Conservation (phyloP, 2,888 invertebrate species). For the Chironomus tentans region DNA sequence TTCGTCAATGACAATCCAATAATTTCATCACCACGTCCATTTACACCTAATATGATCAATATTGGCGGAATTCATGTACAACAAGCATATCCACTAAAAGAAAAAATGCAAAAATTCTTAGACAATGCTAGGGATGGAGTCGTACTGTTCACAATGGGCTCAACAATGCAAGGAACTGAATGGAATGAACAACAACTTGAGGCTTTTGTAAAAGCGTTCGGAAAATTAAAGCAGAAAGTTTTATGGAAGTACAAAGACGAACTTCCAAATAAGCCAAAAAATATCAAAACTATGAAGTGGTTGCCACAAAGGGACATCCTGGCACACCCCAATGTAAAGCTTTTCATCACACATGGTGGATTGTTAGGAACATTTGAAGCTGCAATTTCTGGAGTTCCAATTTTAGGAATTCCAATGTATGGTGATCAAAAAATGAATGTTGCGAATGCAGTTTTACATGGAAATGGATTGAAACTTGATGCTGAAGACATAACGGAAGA, state of each 20-base stretch:
- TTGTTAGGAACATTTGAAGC: constrained; percentile 44
- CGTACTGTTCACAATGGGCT: constrained; percentile 37
- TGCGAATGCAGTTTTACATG: constrained; percentile 32
- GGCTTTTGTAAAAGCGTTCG: constrained; percentile 8
- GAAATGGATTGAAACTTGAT: constrained; percentile 36
- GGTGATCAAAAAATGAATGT: constrained; percentile 39
- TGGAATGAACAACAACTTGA: constrained; percentile 7
- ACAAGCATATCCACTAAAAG: neutral
- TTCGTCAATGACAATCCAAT: constrained; percentile 26
- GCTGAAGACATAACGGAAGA: constrained; percentile 32
- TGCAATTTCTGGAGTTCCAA: constrained; percentile 40
- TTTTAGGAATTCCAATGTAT: constrained; percentile 40
- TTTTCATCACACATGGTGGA: constrained; percentile 48
- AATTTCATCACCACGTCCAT: constrained; percentile 25
- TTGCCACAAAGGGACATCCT: constrained; percentile 40
- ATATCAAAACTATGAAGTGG: constrained; percentile 38
- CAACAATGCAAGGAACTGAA: constrained; percentile 13
- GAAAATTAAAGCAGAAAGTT: constrained; percentile 26
- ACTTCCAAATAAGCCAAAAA: constrained; percentile 29
- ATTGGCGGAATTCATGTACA: constrained; percentile 27
- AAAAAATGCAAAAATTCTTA: constrained; percentile 33
- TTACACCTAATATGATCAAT: constrained; percentile 28
- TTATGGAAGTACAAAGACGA: constrained; percentile 30
- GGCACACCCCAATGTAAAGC: constrained; percentile 43
- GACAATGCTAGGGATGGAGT: constrained; percentile 35